These are phyloP conservation scores for Diachasma alloeum DNA, from an alignment of 1,140 invertebrate genomes.

Conservation along the genomic window DNA sequence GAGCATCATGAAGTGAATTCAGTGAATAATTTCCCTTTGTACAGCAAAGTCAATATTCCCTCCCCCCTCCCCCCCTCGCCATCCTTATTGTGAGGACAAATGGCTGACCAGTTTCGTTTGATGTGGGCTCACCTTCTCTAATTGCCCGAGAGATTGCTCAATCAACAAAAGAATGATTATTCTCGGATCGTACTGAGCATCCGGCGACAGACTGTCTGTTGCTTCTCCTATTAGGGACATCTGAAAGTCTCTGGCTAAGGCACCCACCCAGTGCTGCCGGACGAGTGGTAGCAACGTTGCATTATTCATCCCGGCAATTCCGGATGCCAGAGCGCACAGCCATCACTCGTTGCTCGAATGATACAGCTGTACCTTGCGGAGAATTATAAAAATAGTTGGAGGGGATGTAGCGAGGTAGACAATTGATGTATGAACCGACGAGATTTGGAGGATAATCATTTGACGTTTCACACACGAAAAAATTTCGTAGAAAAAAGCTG, in stretches of 20 bases:
- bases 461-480: too few relatives aligned
- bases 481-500: too few relatives aligned
- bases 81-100: background rate
- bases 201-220: background rate
- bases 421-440: too few relatives aligned
- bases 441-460: too few relatives aligned
- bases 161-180: background rate
- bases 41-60: background rate
- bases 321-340: conserved; percentile 19
- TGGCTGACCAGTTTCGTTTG: background rate
- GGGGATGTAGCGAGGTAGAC: too few relatives aligned
- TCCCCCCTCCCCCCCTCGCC: background rate
- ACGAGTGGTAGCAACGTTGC: conserved; percentile 11
- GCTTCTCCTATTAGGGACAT: background rate
- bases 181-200: background rate
- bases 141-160: background rate
- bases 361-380: background rate
- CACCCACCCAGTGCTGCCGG: background rate
- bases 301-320: conserved; percentile 33
- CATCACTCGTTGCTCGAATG: background rate
- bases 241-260: background rate
- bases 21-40: background rate
- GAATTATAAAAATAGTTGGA: background rate
- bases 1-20: background rate
- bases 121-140: background rate